Evolutionary conservation across 2,888 invertebrate species (phyloP), one percentile per base, ranked within the genome.

Genomic region (Drosophila suboccidentalis): DNA sequence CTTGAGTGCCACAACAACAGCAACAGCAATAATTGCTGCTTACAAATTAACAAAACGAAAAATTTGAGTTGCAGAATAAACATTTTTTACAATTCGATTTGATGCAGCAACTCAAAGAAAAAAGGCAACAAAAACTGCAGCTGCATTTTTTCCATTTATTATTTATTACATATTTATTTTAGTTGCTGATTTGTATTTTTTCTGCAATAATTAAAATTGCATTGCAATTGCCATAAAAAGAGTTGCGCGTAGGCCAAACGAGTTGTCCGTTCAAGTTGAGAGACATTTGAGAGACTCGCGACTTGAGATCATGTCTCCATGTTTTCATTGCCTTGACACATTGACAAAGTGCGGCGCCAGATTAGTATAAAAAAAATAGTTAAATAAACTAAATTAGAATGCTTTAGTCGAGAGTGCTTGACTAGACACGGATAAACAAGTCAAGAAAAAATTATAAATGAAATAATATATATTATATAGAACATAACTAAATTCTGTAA

Each of bases 251-350:
- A 87, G 82, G 82, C 80, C 69, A 69, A 76, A 78, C 70, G 50
- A 82, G 78, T 80, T 74, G 57, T 50, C 22, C 43, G 50, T 46
- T 49, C 66, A 54, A 54, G 39, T 55, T 57, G 49, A 71, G 50
- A 62, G 69, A 60, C 46, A 57, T 57, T 46, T 38, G 57, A 47
- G 46, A 47, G 46, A 58, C 38, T 58, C 26, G 46, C 22, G 47
- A 38, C 68, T 66, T 60, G 46, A 77, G 57, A 50, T 59, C 58
- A 77, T 63, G 75, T 57, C 59, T 59, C 65, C 47, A 53, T 60
- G 61, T 68, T 71, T 53, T 63, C 75, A 73, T 73, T 73, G 82
- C 82, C 82, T 87, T 82, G 82, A 87, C 85, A 82, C 75, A 68
- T 64, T 62, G 82, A 74, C 75, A 65, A 54, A 71, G 41, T 57